Evolutionary conservation across 2,113 vertebrate species (phyloP).

Genomic region (Aphelocoma coerulescens): DNA sequence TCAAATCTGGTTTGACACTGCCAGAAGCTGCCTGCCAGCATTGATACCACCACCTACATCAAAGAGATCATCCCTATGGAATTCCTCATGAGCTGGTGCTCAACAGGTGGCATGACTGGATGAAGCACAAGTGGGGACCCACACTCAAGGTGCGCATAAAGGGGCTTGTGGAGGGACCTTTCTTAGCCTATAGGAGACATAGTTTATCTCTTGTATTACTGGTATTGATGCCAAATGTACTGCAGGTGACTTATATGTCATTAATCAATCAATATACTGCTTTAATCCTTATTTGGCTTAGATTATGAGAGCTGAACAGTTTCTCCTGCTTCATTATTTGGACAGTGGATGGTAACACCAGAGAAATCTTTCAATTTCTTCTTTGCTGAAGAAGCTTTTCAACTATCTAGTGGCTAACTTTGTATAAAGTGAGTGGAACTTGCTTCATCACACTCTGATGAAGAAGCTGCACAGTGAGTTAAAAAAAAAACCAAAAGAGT

Average conservation of each 20-base stretch:
- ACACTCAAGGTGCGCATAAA: accelerated
- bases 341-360: background rate
- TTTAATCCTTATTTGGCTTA: background rate
- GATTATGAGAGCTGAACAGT: background rate
- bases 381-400: background rate
- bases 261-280: background rate
- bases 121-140: background rate
- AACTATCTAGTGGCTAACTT: background rate
- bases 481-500: background rate
- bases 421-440: background rate
- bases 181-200: background rate
- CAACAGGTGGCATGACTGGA: accelerated
- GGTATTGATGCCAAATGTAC: background rate
- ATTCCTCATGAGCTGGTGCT: background rate
- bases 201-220: background rate
- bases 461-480: background rate
- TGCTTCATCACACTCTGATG: background rate
- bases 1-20: background rate
- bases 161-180: background rate
- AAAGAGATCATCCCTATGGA: background rate
- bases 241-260: background rate
- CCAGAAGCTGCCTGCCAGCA: background rate
- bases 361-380: background rate
- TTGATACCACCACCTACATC: background rate
- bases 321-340: background rate